A percentile compares a stretch with the other conserved stretches of the same genome.
Evolutionary conservation across 1,140 invertebrate species (phyloP).

Genomic region (Theocolax elegans): DNA sequence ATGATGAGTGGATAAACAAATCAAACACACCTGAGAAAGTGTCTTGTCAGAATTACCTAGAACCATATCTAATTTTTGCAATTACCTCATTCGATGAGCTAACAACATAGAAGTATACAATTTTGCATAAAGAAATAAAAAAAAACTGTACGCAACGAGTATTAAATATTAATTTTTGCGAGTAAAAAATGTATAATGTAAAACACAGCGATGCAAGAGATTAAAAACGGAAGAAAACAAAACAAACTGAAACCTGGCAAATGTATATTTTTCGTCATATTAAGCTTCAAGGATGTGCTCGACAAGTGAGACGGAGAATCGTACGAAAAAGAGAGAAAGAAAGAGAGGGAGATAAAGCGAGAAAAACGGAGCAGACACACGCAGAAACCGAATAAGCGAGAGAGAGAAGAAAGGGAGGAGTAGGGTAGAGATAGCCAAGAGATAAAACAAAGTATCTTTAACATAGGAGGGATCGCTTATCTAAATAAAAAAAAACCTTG

Average conservation of each 20-base stretch:
- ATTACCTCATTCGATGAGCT: no score
- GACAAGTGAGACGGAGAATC: background rate
- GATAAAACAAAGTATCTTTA: background rate
- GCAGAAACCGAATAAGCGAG: background rate
- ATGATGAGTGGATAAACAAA: no score
- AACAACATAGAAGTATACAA: no score
- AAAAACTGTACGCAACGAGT: no score
- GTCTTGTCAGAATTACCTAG: no score
- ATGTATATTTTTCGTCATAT: slow-evolving; percentile 28
- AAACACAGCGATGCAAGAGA: no score
- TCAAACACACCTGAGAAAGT: no score
- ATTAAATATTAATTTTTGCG: no score
- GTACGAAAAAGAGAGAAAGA: background rate
- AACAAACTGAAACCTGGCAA: slow-evolving; percentile 1
- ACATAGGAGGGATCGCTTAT: background rate
- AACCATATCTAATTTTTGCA: no score
- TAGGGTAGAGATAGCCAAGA: background rate
- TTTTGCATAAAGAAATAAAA: no score
- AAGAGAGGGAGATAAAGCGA: background rate
- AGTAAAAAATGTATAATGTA: no score
- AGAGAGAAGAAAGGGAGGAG: background rate
- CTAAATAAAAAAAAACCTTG: background rate
- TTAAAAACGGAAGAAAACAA: background rate
- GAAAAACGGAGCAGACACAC: background rate
- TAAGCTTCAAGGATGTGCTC: slow-evolving; percentile 25